These are phyloP conservation scores for Rousettus leschenaultii DNA, from an alignment of 2,113 vertebrate genomes.

Conservation along the genomic window DNA sequence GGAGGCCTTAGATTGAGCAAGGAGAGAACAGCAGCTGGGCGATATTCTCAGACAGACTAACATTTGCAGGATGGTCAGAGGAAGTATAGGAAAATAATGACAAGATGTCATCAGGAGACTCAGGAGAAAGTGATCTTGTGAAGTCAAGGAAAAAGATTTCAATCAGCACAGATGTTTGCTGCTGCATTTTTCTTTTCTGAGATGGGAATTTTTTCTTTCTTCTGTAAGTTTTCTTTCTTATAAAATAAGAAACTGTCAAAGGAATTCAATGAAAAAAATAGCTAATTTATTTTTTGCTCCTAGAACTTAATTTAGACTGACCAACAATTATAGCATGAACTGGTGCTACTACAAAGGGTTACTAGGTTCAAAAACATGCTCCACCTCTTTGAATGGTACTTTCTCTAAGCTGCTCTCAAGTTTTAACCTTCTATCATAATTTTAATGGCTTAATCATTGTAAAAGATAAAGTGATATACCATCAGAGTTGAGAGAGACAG, in stretches of 20 bases:
- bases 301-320: neutral
- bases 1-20: neutral
- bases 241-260: neutral
- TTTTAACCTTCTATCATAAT: neutral
- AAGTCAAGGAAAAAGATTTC: neutral
- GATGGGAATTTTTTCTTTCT: neutral
- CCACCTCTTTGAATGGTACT: too few relatives aligned
- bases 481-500: too few relatives aligned
- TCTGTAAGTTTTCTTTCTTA: neutral
- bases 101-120: accelerated
- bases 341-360: accelerated
- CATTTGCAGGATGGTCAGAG: neutral
- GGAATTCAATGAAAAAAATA: neutral
- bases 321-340: too few relatives aligned
- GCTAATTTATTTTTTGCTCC: neutral
- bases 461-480: neutral
- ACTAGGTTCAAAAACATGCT: neutral
- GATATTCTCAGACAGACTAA: neutral
- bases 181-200: neutral
- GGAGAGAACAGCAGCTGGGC: neutral
- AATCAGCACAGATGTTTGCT: neutral
- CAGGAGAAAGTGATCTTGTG: too few relatives aligned
- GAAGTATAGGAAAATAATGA: too few relatives aligned
- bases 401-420: neutral
- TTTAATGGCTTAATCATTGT: neutral